phyloP scores from a whole-genome alignment of 2,888 invertebrate genomes.

The Temnothorax rugatulus region DNA sequence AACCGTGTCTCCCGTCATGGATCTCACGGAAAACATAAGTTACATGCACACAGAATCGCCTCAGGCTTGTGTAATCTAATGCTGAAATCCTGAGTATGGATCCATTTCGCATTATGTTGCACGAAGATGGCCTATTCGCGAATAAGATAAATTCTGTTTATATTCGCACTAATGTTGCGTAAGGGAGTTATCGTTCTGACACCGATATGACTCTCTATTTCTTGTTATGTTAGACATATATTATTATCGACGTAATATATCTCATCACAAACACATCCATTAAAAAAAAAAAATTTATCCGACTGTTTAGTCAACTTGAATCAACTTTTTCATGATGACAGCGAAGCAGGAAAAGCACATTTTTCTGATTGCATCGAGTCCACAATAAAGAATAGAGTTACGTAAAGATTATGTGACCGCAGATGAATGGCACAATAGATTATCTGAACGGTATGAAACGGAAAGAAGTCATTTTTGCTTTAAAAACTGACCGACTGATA shows the following conservation, averaged over 20 bases:
- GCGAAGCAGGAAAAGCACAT: not conserved
- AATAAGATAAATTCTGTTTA: slow-evolving; percentile 14
- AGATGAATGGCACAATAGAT: slow-evolving; percentile 29
- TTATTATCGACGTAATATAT: not conserved
- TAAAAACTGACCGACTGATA: slow-evolving; percentile 8
- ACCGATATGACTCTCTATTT: not conserved
- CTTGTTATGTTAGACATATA: not conserved
- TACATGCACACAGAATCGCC: not conserved
- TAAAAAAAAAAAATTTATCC: not conserved
- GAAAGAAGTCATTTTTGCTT: slow-evolving; percentile 37
- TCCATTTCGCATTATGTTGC: slow-evolving; percentile 7
- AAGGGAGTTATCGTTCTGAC: not conserved
- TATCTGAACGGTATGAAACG: slow-evolving; percentile 22
- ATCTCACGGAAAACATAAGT: slow-evolving; percentile 31
- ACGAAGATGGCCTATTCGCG: not conserved
- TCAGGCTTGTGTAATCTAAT: slow-evolving; percentile 41
- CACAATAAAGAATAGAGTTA: slow-evolving; percentile 18
- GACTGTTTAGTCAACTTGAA: not conserved
- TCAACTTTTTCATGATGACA: not conserved
- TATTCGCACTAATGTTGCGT: not conserved
- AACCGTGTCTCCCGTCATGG: not conserved
- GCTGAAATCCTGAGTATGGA: slow-evolving; percentile 7
- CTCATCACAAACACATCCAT: not conserved
- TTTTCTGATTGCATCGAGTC: not conserved
- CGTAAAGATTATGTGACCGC: slow-evolving; percentile 32